Evolutionary conservation across 2,113 vertebrate genomes (phyloP), one percentile per base, ranked within the genome.

Genomic region (Siphamia tubifer): DNA sequence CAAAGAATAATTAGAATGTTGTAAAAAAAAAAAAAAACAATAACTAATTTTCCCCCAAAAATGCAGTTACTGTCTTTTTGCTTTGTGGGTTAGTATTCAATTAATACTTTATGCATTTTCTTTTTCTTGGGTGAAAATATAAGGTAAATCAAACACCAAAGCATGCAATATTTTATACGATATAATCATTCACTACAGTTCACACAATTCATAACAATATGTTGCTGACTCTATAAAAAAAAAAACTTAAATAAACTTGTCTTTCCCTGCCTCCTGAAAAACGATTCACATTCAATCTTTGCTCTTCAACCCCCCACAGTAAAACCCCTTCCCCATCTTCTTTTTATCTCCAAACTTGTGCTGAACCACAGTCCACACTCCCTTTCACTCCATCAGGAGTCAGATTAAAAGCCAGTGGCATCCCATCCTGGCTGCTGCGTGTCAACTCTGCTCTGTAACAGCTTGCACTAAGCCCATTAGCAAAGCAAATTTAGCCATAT

Each of bases 381-480:
- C 72, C 56, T 79, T 87, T 81, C 79, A 45, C 65, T 87, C 56
- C 79, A 82, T 68, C 81, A 64, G 74, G 72, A 77, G 57, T 83
- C 83, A 82, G 88, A 90, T 91, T 83, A 90, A 81, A 86, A 79
- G 61, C 54, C 71, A 36, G 21, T 49, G 78, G 81, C 38, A 72
- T 86, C 76, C 82, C 69, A 43, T 75, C 77, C 74, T 12, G 54
- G 64, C 78, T 40, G 75, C 74, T 83, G 74, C 13, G 75, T 70
- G 81, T 89, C 85, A 69, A 71, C 84, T 79, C 73, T 61, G 47
- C 79, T 68, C 84, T 86, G 92, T 78, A 89, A 90, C 92, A 93
- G 92, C 92, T 93, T 91, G 91, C 73, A 1, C 56, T 93, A 93
- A 93, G 87, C 88, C 90, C 89, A 91, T 93, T 92, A 93, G 87